phyloP scores from a whole-genome alignment of 2,888 invertebrate genomes.

The Coecobrya sp. region DNA sequence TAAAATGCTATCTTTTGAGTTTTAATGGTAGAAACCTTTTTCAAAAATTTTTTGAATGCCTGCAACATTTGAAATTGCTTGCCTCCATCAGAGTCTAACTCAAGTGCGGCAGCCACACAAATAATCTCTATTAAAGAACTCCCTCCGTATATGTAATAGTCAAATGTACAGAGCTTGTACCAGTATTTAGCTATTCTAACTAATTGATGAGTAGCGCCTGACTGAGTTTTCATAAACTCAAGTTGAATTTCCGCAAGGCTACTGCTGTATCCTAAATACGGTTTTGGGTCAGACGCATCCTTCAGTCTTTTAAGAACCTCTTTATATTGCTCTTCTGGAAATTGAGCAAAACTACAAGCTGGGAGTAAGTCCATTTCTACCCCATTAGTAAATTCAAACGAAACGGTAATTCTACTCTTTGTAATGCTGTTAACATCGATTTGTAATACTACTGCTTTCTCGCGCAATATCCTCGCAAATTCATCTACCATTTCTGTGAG shows the following conservation, averaged over 20 bases:
- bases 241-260: conserved; percentile 57
- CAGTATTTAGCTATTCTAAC: conserved; percentile 63
- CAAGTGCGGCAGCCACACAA: conserved; percentile 20
- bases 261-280: neutral
- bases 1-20: conserved; percentile 60
- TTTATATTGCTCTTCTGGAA: neutral
- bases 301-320: neutral
- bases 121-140: conserved; percentile 72
- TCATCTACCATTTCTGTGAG: conserved; percentile 17
- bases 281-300: neutral
- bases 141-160: conserved; percentile 52
- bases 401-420: neutral
- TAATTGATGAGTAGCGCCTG: conserved; percentile 30
- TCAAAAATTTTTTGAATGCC: conserved; percentile 38
- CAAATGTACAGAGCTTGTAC: conserved; percentile 62
- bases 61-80: neutral
- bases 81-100: neutral
- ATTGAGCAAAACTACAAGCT: conserved; percentile 34
- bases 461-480: conserved; percentile 38
- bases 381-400: conserved; percentile 60
- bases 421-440: conserved; percentile 17
- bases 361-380: conserved; percentile 75
- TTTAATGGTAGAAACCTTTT: neutral
- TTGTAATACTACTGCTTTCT: neutral
- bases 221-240: conserved; percentile 33